Evolutionary conservation across 2,888 invertebrate genomes (phyloP).

Genomic region (Polyommatus icarus): DNA sequence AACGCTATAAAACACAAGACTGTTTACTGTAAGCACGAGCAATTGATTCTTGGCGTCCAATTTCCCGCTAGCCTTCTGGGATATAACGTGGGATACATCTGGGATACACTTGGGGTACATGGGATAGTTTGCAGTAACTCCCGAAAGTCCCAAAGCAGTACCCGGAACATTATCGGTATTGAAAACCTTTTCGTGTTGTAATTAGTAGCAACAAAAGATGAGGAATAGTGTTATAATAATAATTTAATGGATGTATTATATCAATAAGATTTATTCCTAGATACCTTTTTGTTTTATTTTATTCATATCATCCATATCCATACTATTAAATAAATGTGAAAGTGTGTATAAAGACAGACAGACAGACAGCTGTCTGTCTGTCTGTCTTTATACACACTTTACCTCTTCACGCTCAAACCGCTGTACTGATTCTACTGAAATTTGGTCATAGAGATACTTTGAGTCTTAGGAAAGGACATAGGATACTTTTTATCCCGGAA

Average conservation of each 20-base stretch:
- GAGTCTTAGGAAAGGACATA: too few relatives aligned
- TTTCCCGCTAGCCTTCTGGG: conserved; percentile 23
- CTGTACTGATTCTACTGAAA: too few relatives aligned
- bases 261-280: not conserved
- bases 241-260: not conserved
- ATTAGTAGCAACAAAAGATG: not conserved
- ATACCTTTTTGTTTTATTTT: too few relatives aligned
- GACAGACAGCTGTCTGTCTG: too few relatives aligned
- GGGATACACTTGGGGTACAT: not conserved
- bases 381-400: too few relatives aligned
- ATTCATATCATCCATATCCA: too few relatives aligned
- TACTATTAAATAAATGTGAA: too few relatives aligned
- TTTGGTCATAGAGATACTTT: too few relatives aligned
- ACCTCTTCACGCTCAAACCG: too few relatives aligned
- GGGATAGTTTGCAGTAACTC: conserved; percentile 4
- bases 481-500: too few relatives aligned
- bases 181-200: conserved; percentile 7
- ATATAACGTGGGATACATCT: not conserved
- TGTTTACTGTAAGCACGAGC: conserved; percentile 9
- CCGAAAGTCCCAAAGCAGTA: not conserved
- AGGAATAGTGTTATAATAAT: not conserved
- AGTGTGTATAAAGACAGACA: too few relatives aligned
- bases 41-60: conserved; percentile 24
- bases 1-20: not conserved
- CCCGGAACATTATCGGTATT: not conserved